Conservation (phyloP, 2,113 vertebrate genomes). For the Apeltes quadracus region DNA sequence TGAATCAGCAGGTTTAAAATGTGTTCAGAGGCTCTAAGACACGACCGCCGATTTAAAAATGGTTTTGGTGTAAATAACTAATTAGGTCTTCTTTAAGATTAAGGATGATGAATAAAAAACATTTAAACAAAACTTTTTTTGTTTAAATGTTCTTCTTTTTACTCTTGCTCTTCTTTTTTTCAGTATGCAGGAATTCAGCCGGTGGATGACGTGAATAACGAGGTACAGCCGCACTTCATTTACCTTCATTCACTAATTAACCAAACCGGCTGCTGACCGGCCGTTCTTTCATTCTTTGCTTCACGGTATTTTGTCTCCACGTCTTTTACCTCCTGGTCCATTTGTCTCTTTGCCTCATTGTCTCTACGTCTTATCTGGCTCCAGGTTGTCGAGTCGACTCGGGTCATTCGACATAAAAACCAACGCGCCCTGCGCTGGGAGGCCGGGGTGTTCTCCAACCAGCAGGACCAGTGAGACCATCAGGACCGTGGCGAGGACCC, state of each 20-base stretch:
- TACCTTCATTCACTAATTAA: neutral
- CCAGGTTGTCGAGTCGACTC: conserved; percentile 87
- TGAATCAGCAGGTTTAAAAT: neutral
- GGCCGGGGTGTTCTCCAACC: conserved; percentile 79
- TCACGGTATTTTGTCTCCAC: neutral
- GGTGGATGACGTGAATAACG: conserved; percentile 84
- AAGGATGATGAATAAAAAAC: neutral
- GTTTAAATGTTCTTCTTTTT: no score
- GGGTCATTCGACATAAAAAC: conserved; percentile 84
- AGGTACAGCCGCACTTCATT: conserved; percentile 72
- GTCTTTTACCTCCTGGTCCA: neutral
- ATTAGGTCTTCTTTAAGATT: neutral
- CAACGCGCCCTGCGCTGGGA: conserved; percentile 86
- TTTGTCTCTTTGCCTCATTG: neutral
- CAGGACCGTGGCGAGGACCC: neutral
- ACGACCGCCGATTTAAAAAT: no score
- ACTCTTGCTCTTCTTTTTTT: neutral
- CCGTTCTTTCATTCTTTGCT: no score
- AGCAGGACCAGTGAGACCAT: neutral
- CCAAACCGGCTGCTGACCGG: neutral
- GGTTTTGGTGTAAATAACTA: no score
- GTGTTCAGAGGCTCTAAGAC: neutral
- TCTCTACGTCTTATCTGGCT: neutral
- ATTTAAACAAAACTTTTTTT: neutral
- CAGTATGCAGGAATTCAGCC: conserved; percentile 90